These are phyloP conservation scores for Himalopsyche kuldschensis DNA, from an alignment of 2,888 invertebrate genomes.

Conservation along the genomic window DNA sequence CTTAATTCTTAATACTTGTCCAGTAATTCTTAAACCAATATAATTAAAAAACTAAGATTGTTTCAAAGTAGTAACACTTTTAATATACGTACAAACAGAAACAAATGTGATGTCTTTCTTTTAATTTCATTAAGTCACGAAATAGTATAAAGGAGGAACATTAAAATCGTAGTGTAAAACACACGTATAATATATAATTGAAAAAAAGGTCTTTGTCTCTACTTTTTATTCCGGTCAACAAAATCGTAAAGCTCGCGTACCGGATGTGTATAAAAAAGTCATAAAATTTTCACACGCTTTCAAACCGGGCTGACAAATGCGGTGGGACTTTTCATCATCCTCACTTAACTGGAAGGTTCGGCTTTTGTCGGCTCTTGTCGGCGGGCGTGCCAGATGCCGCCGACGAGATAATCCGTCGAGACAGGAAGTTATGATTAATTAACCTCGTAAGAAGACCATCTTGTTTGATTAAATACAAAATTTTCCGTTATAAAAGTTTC, in stretches of 20 bases:
- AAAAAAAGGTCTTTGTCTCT: neutral
- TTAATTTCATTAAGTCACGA: too few species aligned
- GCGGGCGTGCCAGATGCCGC: neutral
- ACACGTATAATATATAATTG: neutral
- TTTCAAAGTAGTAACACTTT: too few species aligned
- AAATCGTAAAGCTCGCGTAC: neutral
- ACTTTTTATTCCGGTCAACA: neutral
- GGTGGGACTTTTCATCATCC: conserved; percentile 23
- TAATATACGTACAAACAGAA: too few species aligned
- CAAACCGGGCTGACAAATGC: conserved; percentile 8
- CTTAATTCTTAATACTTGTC: too few species aligned
- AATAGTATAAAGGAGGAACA: too few species aligned
- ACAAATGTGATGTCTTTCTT: too few species aligned
- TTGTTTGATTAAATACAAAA: conserved; percentile 29
- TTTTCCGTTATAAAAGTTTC: conserved; percentile 16
- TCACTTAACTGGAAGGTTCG: conserved; percentile 15
- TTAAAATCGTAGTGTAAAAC: too few species aligned
- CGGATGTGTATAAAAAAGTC: conserved; percentile 6
- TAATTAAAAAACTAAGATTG: too few species aligned
- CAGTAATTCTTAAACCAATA: too few species aligned
- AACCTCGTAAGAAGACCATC: conserved; percentile 20
- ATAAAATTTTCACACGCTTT: conserved; percentile 14
- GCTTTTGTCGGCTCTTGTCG: neutral
- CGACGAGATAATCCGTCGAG: conserved; percentile 31
- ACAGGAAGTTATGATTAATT: conserved; percentile 38